Percentiles rank a stretch among this genome's conserved stretches.
Evolutionary conservation across 2,113 vertebrate genomes (phyloP).

Genomic region (Ploceus nigricollis): DNA sequence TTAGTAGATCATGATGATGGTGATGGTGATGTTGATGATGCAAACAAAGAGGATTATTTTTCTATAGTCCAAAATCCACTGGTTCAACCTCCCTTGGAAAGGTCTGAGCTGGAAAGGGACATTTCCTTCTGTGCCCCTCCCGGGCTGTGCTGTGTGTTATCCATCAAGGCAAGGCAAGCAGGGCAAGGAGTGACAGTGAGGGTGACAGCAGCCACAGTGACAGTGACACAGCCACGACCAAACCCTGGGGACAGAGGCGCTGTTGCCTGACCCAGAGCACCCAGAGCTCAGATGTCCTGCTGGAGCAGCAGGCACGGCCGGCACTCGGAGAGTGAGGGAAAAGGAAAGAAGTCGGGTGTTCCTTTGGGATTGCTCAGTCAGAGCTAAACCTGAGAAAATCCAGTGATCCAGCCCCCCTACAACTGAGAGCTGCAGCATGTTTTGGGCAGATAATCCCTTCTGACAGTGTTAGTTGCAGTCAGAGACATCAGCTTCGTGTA

Average conservation of each 20-base stretch:
- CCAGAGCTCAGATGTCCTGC: not conserved
- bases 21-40: not conserved
- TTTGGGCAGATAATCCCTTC: not conserved
- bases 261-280: too few species aligned
- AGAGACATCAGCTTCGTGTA: not conserved
- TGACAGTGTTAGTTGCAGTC: not conserved
- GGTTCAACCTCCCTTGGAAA: not conserved
- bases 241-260: accelerated
- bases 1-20: not conserved
- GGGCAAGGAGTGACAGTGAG: accelerated
- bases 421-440: not conserved
- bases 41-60: not conserved
- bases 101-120: not conserved
- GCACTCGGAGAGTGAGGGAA: not conserved
- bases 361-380: not conserved
- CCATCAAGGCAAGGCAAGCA: not conserved
- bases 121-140: not conserved
- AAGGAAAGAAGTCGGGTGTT: not conserved
- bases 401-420: accelerated
- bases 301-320: accelerated
- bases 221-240: accelerated
- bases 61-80: not conserved
- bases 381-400: not conserved
- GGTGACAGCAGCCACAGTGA: not conserved
- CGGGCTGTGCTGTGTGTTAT: accelerated